Percentiles rank a stretch among this genome's conserved stretches.
Conservation (phyloP, 37 sponge, comb jelly and placozoan species). For the Aphrocallistes beatrix region DNA sequence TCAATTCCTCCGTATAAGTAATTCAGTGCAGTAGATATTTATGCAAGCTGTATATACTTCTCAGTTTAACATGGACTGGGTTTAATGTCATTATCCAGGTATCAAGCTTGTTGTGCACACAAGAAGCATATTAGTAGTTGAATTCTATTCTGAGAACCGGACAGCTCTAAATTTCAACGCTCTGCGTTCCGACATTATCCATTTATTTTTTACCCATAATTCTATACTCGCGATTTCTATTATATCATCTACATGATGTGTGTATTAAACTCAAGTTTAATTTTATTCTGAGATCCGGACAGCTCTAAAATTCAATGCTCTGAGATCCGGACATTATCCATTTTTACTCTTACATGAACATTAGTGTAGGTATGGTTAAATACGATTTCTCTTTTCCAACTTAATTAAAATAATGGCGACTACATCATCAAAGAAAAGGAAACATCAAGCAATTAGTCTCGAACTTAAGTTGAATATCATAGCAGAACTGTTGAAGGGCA, state of each 20-base stretch:
- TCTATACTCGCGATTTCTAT: not conserved
- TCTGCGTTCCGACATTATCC: too few species aligned
- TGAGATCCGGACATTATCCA: not conserved
- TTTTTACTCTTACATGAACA: not conserved
- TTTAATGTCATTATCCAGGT: too few species aligned
- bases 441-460: slow-evolving; percentile 18
- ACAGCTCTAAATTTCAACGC: too few species aligned
- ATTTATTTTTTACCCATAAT: not conserved
- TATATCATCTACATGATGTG: not conserved
- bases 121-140: too few species aligned
- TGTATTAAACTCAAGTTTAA: not conserved
- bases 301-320: not conserved
- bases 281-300: slow-evolving; percentile 1
- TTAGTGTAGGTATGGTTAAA: not conserved
- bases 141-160: too few species aligned
- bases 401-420: slow-evolving; percentile 2
- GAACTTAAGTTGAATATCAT: slow-evolving; percentile 26
- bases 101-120: too few species aligned
- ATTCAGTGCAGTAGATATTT: too few species aligned
- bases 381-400: too few species aligned
- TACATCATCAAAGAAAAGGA: too few species aligned
- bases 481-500: not conserved
- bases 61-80: too few species aligned
- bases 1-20: too few species aligned
- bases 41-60: too few species aligned